A percentile compares a stretch with the other conserved stretches of the same genome.
Evolutionary conservation across 2,113 vertebrate species (phyloP).

Genomic region (Stomatorhinus ivindoensis): DNA sequence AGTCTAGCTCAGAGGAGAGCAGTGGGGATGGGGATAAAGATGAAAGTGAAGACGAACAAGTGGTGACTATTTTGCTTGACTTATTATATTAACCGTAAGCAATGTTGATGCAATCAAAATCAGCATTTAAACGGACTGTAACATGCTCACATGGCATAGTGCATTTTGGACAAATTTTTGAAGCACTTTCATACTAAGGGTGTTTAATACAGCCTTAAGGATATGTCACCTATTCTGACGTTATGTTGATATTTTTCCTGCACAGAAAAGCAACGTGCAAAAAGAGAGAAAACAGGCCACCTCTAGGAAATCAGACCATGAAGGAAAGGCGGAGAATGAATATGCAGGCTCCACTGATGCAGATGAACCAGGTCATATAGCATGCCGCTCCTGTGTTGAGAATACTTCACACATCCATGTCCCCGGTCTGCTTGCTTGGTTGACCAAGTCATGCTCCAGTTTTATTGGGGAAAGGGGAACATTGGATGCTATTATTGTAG

Average conservation of each 20-base stretch:
- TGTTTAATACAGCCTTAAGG: not conserved
- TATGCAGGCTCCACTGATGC: slow-evolving; percentile 55
- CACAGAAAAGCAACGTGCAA: slow-evolving; percentile 30
- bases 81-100: not conserved
- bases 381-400: not conserved
- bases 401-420: not conserved
- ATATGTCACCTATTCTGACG: not conserved
- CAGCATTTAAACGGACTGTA: not conserved
- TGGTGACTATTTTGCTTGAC: slow-evolving; percentile 23
- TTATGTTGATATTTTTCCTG: not conserved
- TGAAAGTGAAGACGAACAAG: slow-evolving; percentile 46
- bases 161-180: not conserved
- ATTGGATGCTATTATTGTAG: too few relatives aligned
- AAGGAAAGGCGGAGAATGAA: slow-evolving; percentile 35
- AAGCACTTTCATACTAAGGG: not conserved
- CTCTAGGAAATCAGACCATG: slow-evolving; percentile 33
- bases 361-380: slow-evolving; percentile 49
- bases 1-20: slow-evolving; percentile 66
- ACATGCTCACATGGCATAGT: not conserved
- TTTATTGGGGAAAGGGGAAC: not conserved
- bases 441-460: not conserved
- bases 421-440: not conserved
- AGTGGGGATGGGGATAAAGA: slow-evolving; percentile 52
- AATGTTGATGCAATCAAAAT: not conserved
- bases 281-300: slow-evolving; percentile 42